Percentiles rank a stretch among this genome's conserved stretches.
Evolutionary conservation across 2,888 invertebrate genomes (phyloP).

Genomic region (Yponomeuta malinellus): DNA sequence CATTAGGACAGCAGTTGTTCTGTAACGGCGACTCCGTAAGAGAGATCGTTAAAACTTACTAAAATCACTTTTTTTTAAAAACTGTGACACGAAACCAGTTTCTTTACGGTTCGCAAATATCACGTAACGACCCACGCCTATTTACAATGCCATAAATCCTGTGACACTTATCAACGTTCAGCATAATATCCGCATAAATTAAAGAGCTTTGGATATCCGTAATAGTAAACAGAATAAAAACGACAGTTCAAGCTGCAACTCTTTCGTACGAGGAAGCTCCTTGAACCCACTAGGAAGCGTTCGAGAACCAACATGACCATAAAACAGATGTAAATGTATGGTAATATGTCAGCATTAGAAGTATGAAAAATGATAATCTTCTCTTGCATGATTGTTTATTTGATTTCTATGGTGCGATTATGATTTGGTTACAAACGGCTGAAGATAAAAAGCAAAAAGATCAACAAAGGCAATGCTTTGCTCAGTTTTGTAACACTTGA

Average conservation of each 20-base stretch:
- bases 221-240: neutral
- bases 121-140: too few species aligned
- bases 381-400: neutral
- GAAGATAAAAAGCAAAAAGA: neutral
- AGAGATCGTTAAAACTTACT: too few species aligned
- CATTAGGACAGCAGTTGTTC: too few species aligned
- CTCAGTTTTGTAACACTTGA: too few species aligned
- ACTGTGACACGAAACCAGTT: too few species aligned
- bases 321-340: constrained; percentile 1
- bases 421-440: neutral
- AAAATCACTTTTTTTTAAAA: too few species aligned
- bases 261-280: neutral
- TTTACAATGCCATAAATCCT: neutral
- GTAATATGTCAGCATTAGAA: neutral
- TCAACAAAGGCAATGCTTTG: neutral
- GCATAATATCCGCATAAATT: neutral
- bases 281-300: constrained; percentile 6
- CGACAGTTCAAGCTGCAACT: neutral
- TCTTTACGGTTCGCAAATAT: too few species aligned
- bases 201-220: neutral
- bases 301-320: neutral
- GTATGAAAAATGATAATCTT: neutral
- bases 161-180: neutral
- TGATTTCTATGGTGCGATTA: neutral
- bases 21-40: too few species aligned